Percentiles rank a stretch among this genome's conserved stretches.
phyloP scores from a whole-genome alignment of 2,888 invertebrate genomes.

The Cheilosia pagana region DNA sequence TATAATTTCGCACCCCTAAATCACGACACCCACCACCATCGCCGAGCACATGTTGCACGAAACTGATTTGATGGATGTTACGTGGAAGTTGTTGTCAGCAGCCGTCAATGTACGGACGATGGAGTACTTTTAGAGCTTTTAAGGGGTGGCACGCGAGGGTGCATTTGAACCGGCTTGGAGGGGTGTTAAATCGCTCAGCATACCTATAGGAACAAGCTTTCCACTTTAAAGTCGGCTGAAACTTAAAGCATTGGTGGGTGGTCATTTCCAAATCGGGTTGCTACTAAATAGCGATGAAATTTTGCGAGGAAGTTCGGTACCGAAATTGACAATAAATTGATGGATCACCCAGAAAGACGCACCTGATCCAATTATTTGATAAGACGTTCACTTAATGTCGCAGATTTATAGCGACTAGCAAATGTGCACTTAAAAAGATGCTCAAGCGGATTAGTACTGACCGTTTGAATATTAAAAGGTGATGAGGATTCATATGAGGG shows the following conservation, averaged over 20 bases:
- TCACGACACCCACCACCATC: constrained; percentile 32
- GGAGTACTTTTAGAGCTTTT: constrained; percentile 39
- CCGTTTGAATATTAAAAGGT: too few relatives aligned
- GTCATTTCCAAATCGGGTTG: background rate
- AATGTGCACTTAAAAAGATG: background rate
- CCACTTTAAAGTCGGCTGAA: constrained; percentile 4
- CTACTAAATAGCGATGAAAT: background rate
- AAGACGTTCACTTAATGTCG: background rate
- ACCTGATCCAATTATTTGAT: constrained; percentile 48
- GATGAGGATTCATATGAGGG: too few relatives aligned
- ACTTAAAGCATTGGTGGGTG: constrained; percentile 22
- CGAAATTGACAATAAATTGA: constrained; percentile 25
- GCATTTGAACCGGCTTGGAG: background rate
- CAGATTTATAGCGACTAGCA: constrained; percentile 1
- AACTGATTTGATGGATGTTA: constrained; percentile 69
- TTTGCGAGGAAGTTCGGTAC: background rate
- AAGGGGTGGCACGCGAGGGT: background rate
- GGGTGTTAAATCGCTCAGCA: background rate
- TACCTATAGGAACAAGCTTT: background rate
- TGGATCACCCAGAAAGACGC: constrained; percentile 32
- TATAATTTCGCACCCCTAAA: constrained; percentile 62
- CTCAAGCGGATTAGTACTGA: background rate
- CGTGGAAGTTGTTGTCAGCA: constrained; percentile 51
- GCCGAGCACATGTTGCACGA: constrained; percentile 67
- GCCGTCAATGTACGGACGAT: constrained; percentile 42